Conservation (phyloP, 2,113 vertebrate species). For the Geococcyx californianus region DNA sequence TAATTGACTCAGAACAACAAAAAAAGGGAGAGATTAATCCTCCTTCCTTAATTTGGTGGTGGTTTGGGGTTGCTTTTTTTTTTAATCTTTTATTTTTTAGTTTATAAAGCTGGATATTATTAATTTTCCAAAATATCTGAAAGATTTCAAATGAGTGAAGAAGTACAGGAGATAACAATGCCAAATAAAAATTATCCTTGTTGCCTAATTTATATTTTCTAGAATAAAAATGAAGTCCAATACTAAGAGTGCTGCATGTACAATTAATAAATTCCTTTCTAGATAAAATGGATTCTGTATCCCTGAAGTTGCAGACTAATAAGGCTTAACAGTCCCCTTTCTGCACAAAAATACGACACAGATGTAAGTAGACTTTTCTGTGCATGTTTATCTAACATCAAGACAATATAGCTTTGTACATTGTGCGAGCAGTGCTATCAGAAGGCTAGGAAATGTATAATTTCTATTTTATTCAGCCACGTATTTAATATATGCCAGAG, state of each 20-base stretch:
- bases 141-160: background rate
- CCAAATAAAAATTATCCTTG: no score
- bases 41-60: background rate
- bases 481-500: background rate
- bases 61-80: no score
- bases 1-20: background rate
- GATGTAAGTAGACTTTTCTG: background rate
- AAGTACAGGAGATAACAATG: background rate
- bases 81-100: background rate
- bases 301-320: background rate
- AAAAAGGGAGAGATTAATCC: background rate
- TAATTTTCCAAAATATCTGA: background rate
- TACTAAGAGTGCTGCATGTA: background rate
- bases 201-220: no score
- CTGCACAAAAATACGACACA: background rate
- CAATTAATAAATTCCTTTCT: background rate
- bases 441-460: background rate
- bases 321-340: background rate
- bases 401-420: background rate
- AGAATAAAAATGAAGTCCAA: background rate
- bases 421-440: background rate
- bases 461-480: background rate
- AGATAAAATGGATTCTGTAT: background rate
- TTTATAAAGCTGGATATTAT: background rate
- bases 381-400: background rate